A percentile compares a stretch with the other conserved stretches of the same genome.
These are phyloP conservation scores for Falco berigora DNA, from an alignment of 2,797 vertebrate species.

Conservation along the genomic window DNA sequence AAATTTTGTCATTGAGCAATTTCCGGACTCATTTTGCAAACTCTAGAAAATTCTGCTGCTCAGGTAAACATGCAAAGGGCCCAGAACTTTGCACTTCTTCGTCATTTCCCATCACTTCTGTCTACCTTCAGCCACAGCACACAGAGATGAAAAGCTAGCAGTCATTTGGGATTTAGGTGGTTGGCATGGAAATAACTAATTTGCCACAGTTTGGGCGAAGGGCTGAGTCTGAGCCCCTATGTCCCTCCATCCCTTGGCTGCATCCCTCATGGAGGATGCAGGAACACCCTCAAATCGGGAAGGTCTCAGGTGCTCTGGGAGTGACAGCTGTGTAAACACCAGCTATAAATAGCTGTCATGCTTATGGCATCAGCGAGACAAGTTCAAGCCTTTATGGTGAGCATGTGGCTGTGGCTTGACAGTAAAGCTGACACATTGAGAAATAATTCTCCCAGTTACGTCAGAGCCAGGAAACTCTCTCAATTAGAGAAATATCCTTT, in stretches of 20 bases:
- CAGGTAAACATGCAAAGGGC: not conserved
- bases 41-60: not conserved
- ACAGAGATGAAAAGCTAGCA: not conserved
- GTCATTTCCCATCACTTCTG: not conserved
- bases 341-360: not conserved
- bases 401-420: not conserved
- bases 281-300: not conserved
- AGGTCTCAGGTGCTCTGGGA: not conserved
- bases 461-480: slow-evolving; percentile 55
- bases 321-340: not conserved
- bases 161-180: not conserved
- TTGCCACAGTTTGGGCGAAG: not conserved
- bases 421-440: slow-evolving; percentile 21
- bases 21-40: not conserved
- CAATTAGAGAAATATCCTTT: not conserved
- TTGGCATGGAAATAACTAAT: not conserved
- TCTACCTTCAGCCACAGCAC: not conserved
- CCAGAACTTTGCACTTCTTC: not conserved
- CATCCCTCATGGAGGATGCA: not conserved
- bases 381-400: not conserved
- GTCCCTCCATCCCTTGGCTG: not conserved
- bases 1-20: not conserved
- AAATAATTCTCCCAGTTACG: not conserved
- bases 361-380: not conserved
- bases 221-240: accelerated